Conservation (phyloP, 2,888 invertebrate genomes). For the Dusona sp. region DNA sequence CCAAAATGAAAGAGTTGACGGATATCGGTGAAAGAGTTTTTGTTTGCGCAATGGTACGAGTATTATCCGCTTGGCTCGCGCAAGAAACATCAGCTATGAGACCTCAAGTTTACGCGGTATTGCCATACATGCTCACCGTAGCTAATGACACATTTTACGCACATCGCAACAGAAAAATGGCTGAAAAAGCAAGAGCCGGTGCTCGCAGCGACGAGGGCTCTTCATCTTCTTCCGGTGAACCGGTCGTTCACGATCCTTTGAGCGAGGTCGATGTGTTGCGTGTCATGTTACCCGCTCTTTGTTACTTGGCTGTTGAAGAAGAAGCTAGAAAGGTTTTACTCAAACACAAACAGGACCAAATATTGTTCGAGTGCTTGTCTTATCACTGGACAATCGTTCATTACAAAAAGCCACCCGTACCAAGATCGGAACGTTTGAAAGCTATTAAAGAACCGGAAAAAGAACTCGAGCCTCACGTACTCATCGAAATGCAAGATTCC, state of each 20-base stretch:
- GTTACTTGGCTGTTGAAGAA: slow-evolving; percentile 96
- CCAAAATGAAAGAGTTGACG: slow-evolving; percentile 89
- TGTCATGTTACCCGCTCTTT: slow-evolving; percentile 94
- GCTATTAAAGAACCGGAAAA: slow-evolving; percentile 91
- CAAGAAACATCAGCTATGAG: slow-evolving; percentile 96
- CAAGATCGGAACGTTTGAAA: slow-evolving; percentile 92
- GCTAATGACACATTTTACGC: slow-evolving; percentile 94
- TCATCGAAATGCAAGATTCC: slow-evolving; percentile 94
- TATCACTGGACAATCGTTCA: slow-evolving; percentile 95
- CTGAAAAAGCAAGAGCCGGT: slow-evolving; percentile 89
- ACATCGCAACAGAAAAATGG: slow-evolving; percentile 88
- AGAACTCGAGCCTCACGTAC: slow-evolving; percentile 89
- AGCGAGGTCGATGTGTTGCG: slow-evolving; percentile 91
- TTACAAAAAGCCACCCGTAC: slow-evolving; percentile 92
- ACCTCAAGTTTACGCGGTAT: slow-evolving; percentile 91
- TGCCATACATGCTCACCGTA: slow-evolving; percentile 92
- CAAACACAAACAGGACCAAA: slow-evolving; percentile 91
- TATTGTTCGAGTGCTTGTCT: slow-evolving; percentile 91
- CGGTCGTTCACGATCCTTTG: slow-evolving; percentile 84
- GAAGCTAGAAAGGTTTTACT: slow-evolving; percentile 92
- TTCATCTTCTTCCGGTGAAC: slow-evolving; percentile 75
- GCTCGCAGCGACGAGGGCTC: slow-evolving; percentile 82
- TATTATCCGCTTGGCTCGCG: slow-evolving; percentile 95
- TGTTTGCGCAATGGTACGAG: slow-evolving; percentile 93
- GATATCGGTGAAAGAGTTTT: slow-evolving; percentile 91